phyloP scores from a whole-genome alignment of 2,797 vertebrate species.

The Corythornis leucogaster region DNA sequence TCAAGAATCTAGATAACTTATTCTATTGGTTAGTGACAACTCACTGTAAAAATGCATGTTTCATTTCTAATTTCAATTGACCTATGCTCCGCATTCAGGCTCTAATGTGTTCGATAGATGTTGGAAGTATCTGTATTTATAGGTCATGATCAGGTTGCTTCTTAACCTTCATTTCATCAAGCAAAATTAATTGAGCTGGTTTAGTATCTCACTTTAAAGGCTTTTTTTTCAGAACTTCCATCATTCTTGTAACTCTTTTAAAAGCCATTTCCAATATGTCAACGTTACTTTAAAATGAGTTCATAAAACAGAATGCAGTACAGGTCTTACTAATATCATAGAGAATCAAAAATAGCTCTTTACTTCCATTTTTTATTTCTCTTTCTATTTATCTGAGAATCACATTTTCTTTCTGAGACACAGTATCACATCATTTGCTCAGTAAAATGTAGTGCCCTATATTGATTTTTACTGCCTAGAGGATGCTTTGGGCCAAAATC shows the following conservation, averaged over 20 bases:
- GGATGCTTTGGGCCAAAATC: neutral
- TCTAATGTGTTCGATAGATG: neutral
- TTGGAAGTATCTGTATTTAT: neutral
- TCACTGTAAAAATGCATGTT: neutral
- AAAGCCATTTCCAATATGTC: neutral
- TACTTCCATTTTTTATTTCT: neutral
- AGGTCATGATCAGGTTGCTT: neutral
- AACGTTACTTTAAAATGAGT: neutral
- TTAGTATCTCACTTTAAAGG: neutral
- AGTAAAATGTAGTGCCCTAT: neutral
- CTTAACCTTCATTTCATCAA: neutral
- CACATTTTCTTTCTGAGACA: neutral
- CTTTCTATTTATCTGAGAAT: neutral
- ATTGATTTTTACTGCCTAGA: neutral
- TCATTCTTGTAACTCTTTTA: neutral
- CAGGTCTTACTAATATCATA: neutral
- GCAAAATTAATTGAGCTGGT: neutral
- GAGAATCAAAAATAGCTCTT: neutral
- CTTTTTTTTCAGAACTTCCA: neutral
- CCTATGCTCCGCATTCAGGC: neutral
- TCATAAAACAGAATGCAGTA: neutral
- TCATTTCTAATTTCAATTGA: neutral
- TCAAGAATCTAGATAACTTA: neutral
- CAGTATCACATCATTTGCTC: neutral
- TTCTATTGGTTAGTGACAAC: neutral